Base-by-base conservation (phyloP, 2,113 vertebrate genomes). In the Seriola rivoliana region DNA sequence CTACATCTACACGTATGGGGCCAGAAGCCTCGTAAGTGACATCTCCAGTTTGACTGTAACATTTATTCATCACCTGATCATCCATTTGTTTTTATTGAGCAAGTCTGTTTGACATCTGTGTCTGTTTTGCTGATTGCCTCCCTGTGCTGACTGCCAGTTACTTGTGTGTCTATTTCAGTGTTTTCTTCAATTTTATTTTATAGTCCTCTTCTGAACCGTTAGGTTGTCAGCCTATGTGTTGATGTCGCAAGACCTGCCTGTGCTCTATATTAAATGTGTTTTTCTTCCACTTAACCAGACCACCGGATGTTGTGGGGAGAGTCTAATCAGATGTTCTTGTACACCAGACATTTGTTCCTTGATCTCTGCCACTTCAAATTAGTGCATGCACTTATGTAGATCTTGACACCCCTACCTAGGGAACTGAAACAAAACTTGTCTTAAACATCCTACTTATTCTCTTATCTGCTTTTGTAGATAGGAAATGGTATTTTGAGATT, bases 1-100 rank as follows among this genome's bases (percentile, higher is more conserved):
- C 95, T 99, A 50, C 97, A 97, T 90, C 95, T 97, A 68, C 94
- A 96, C 85, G 94, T 95, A 55, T 99, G 98, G 98, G 97, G 92
- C 44, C 93, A 97, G 92, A 97, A 98, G 90, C 92, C 97, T 89
- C 96, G 98, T 99, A 97, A 99, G 98, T 99, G 88, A 25, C 25
- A 57, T 64, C n/a, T 66, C 46, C 59, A 38, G 14, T 64, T 29
- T 71, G 42, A 81, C 14, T 50, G 8, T 19, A 63, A 50, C 25
- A 17, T 73, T 73, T 25, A 57, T 77, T 34, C 17, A 19, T 77
- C 25, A 74, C 50, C 52, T 75, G 54, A 80, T 72, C 36, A 48
- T 81, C 70, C 46, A 79, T 85, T 50, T 75, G 42, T 78, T 74
- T 71, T 73, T 46, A 54, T 57, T 63, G 60, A 62, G 42, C 21